Base-by-base conservation (phyloP, 2,888 invertebrate genomes). In the Conchocele bisecta region DNA sequence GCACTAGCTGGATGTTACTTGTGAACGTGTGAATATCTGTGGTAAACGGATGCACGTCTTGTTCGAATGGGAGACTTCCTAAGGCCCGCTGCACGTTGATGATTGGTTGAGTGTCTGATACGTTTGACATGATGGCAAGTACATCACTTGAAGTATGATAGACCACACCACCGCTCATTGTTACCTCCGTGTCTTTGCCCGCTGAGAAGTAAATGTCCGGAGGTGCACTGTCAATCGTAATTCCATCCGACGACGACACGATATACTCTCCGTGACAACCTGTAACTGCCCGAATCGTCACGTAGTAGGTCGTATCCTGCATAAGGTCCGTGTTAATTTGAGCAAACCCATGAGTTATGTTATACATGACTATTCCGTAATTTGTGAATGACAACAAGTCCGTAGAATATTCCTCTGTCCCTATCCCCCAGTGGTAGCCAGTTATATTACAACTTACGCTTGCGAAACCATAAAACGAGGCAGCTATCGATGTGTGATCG, bases 391-490 rank as follows among this genome's bases (percentile, higher is more conserved):
- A 65, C 22, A 75, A 37, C 6, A 81, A 44, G 51, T 83, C 79
- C 3, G 82, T 79, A 7, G 51, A 59, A 39, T 63, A 83, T 9
- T 75, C 72, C n/a, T 71, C 44, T 6, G 63, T 73, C 7, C 84
- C 84, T 9, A 84, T 63, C 0, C 68, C 82, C 84, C 84, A 84
- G 42, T 83, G 81, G 63, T 83, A 84, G 2, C 73, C 67, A 9
- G 68, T 57, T 13, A 84, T 81, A 29, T 74, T 75, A 56, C 84
- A 84, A 13, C 78, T 74, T 60, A 81, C 72, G 61, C 82, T 82
- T 56, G 77, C 68, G 69, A 84, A 84, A 7, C 84, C 84, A 22
- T 53, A 58, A 56, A 84, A 84, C 11, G 78, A 70, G 31, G 81
- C 72, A 3, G 74, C 81, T 20, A 84, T 46, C 1, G 84, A 79